Evolutionary conservation across 2,888 invertebrate species (phyloP).

Genomic region (Andrena haemorrhoa): DNA sequence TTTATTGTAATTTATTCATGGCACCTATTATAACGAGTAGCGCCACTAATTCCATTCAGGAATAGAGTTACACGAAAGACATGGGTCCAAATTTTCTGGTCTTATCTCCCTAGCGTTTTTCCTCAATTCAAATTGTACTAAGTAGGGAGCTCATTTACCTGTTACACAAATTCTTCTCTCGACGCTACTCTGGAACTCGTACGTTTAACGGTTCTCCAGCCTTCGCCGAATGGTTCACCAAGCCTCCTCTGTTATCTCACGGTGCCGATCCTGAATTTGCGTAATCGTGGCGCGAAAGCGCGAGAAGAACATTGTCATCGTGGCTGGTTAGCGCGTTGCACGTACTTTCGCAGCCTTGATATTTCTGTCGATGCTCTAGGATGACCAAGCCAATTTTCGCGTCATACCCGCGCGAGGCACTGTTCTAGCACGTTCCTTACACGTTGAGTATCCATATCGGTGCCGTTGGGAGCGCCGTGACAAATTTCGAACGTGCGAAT

Average conservation of each 20-base stretch:
- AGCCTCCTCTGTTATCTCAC: slow-evolving; percentile 45
- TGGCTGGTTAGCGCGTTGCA: slow-evolving; percentile 43
- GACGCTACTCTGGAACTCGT: not conserved
- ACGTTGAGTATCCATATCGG: slow-evolving; percentile 24
- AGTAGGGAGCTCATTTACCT: not conserved
- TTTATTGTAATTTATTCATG: slow-evolving; percentile 6
- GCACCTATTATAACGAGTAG: not conserved
- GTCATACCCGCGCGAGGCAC: slow-evolving; percentile 43
- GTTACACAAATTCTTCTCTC: not conserved
- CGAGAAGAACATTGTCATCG: slow-evolving; percentile 64
- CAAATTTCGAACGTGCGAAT: slow-evolving; percentile 67
- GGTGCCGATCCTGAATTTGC: slow-evolving; percentile 59
- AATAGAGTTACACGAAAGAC: not conserved
- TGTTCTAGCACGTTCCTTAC: slow-evolving; percentile 25
- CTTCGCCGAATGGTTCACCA: slow-evolving; percentile 24
- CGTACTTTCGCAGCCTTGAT: slow-evolving; percentile 67
- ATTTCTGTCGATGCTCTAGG: slow-evolving; percentile 64
- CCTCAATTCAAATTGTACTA: not conserved
- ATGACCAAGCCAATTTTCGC: slow-evolving; percentile 73
- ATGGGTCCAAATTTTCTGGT: not conserved
- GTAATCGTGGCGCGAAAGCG: slow-evolving; percentile 59
- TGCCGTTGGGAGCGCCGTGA: slow-evolving; percentile 65
- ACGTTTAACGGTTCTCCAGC: slow-evolving; percentile 28
- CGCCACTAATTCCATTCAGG: not conserved
- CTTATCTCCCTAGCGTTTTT: not conserved